These are phyloP conservation scores for Prochilodus magdalenae DNA, from an alignment of 2,113 vertebrate species.

Conservation along the genomic window DNA sequence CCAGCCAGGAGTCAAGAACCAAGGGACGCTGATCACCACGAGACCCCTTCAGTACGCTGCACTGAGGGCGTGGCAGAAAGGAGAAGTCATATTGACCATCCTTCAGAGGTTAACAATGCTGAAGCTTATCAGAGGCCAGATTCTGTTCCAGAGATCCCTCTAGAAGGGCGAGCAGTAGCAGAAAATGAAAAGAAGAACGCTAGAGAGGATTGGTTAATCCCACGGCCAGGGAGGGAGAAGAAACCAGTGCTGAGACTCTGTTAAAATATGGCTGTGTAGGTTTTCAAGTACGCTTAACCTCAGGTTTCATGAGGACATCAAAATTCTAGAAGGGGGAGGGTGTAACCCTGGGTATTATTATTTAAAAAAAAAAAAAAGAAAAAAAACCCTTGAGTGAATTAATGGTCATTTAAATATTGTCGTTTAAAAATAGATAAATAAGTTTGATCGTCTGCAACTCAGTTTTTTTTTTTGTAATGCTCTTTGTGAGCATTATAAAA, in stretches of 20 bases:
- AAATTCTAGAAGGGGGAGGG: neutral
- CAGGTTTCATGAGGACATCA: neutral
- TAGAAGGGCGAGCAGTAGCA: neutral
- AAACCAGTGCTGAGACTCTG: neutral
- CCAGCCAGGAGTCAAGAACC: no score
- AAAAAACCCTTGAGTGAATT: no score
- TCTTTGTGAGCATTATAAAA: no score
- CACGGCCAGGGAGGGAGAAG: neutral
- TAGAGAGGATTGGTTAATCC: neutral
- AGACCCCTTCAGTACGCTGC: no score
- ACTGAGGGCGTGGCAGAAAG: no score
- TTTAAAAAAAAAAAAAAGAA: no score
- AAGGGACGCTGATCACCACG: no score
- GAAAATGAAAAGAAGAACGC: neutral
- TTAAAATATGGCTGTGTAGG: neutral
- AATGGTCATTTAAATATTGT: no score
- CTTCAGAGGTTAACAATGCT: neutral
- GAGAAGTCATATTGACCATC: neutral
- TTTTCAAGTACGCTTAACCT: neutral
- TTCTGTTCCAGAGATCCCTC: neutral
- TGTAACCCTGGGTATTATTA: no score
- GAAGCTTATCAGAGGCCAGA: neutral
- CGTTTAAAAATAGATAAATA: no score
- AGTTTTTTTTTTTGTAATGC: no score
- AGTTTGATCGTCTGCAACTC: no score